Evolutionary conservation across 2,113 vertebrate genomes (phyloP).

Genomic region (Sminthopsis crassicaudata): DNA sequence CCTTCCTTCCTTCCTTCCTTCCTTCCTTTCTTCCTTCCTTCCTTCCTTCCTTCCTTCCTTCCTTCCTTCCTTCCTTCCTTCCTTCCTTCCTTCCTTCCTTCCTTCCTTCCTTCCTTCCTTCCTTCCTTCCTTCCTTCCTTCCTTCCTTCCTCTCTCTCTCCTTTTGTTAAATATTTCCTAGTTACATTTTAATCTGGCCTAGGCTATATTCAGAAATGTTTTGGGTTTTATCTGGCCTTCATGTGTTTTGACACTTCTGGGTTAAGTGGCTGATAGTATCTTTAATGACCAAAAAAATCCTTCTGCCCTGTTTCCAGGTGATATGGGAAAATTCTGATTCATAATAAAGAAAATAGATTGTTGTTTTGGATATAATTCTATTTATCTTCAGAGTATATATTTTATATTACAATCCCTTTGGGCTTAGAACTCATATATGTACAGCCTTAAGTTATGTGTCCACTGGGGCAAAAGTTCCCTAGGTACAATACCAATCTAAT

Average conservation of each 20-base stretch:
- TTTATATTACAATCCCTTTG: neutral
- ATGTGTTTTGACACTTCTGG: neutral
- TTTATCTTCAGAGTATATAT: slow-evolving; percentile 4
- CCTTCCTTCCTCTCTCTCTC: too few relatives aligned
- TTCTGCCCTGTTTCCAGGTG: neutral
- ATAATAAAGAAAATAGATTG: neutral
- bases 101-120: too few relatives aligned
- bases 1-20: too few relatives aligned
- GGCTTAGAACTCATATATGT: neutral
- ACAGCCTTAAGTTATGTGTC: slow-evolving; percentile 37
- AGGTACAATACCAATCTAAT: slow-evolving; percentile 43
- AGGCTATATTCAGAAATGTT: neutral
- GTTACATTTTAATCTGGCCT: neutral
- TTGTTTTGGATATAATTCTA: neutral
- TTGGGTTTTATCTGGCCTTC: neutral
- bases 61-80: too few relatives aligned
- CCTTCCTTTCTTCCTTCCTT: too few relatives aligned
- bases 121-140: too few relatives aligned
- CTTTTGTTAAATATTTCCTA: neutral
- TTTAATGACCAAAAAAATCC: neutral
- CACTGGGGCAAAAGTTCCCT: slow-evolving; percentile 36
- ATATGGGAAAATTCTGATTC: neutral
- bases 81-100: too few relatives aligned
- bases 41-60: too few relatives aligned
- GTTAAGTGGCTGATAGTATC: neutral